Base-by-base conservation (phyloP, 2,797 vertebrate genomes). In the Clarias laeviceps region DNA sequence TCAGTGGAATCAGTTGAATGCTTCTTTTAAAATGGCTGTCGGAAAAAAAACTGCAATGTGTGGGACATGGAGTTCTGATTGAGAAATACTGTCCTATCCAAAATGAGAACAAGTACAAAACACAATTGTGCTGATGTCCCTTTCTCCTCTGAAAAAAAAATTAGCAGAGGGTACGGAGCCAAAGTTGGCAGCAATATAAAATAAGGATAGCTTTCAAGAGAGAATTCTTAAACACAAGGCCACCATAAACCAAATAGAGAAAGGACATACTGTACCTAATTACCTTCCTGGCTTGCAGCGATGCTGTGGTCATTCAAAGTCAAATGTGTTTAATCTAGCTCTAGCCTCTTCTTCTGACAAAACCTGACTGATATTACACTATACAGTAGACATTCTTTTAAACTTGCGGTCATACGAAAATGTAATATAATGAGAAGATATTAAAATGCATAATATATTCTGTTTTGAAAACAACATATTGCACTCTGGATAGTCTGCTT, bases 311-410 rank as follows among this genome's bases (percentile, higher is more conserved):
- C 76, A 29, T 85, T 72, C 66, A 81, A 81, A 74, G 84, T 76
- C 59, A 54, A 74, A 76, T 59, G n/a, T 77, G 79, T 81, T 81
- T 81, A 80, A 80, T 80, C 61, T n/a, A 61, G 56, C 29, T 78
- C 56, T 6, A 80, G 40, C 62, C 62, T 32, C 62, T 32, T 32
- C 40, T 54, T 4, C 9, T 22, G n/a, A 3, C 20, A 32, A 12
- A 54, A 27, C 4, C 5, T 32, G 27, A 17, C 32, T 59, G 6
- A 22, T 59, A n/a, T 62, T 61, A 37, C 57, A 37, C 76, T 40
- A 20, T 77, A 34, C 4, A 24, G 20, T 27, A 65, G 61, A 65
- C 78, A 50, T 29, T 65, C 50, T 29, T 4, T 29, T 18, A 45
- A 7, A 64, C 32, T n/a, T 61, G 57, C 34, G 12, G 72, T 34